Conservation (phyloP, 2,888 invertebrate genomes). For the Acrocyrtus sp. region DNA sequence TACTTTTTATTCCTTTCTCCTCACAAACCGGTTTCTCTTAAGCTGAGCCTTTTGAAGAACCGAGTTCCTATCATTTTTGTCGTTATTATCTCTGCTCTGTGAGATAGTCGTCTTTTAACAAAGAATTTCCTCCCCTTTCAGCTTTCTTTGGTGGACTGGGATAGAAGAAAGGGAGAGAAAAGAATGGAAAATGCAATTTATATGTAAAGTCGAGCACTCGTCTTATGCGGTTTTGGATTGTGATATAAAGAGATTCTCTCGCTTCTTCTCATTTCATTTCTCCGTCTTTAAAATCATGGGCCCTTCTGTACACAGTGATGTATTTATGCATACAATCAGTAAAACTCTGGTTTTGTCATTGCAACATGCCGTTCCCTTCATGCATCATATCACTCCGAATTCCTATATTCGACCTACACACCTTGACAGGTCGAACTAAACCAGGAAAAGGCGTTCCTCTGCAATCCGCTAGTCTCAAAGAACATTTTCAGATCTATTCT, state of each 20-base stretch:
- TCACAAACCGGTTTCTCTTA: background rate
- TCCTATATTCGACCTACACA: too few relatives aligned
- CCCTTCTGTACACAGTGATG: too few relatives aligned
- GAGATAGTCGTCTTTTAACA: background rate
- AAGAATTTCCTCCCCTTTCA: background rate
- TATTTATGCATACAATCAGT: too few relatives aligned
- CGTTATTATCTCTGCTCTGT: background rate
- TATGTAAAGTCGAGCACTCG: constrained; percentile 45
- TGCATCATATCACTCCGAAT: too few relatives aligned
- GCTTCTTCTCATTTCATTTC: background rate
- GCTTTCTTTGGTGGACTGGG: background rate
- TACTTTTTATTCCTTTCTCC: background rate
- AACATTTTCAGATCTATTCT: too few relatives aligned
- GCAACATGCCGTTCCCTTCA: too few relatives aligned
- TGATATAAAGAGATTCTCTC: constrained; percentile 16
- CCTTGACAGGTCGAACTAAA: too few relatives aligned
- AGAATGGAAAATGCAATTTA: constrained; percentile 41
- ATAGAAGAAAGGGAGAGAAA: background rate
- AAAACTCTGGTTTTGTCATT: too few relatives aligned
- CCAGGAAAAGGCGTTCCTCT: too few relatives aligned
- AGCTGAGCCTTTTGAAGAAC: background rate
- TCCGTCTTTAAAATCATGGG: background rate
- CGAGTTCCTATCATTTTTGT: background rate
- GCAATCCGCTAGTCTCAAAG: too few relatives aligned
- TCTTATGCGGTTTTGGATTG: constrained; percentile 32